These are phyloP conservation scores for Genyomyrus donnyi DNA, from an alignment of 2,113 vertebrate species.

Conservation along the genomic window DNA sequence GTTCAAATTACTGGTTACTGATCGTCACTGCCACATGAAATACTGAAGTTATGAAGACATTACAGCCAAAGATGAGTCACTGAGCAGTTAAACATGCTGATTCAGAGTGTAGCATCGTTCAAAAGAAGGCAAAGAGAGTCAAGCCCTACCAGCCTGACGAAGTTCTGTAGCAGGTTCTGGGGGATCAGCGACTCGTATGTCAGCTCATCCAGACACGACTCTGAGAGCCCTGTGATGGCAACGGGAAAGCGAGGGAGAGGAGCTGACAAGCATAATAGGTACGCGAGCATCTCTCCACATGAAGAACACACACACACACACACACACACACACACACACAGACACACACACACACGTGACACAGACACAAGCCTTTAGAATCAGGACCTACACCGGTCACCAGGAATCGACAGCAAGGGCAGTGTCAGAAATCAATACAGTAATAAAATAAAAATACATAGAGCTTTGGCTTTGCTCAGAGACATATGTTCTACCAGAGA, in stretches of 20 bases:
- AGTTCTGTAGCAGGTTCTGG: constrained; percentile 87
- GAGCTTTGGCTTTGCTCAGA: background rate
- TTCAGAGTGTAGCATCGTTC: background rate
- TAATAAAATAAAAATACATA: background rate
- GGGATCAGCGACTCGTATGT: constrained; percentile 82
- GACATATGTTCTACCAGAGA: background rate
- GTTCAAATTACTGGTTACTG: background rate
- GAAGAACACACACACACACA: background rate
- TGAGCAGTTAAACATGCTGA: background rate
- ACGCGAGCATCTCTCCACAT: background rate
- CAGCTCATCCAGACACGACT: constrained; percentile 79
- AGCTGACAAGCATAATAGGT: background rate
- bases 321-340: no score
- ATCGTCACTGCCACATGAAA: background rate
- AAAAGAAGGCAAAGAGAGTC: background rate
- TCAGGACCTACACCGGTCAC: background rate
- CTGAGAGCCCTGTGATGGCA: constrained; percentile 68
- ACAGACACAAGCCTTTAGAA: background rate
- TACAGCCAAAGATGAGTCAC: background rate
- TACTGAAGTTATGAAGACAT: background rate
- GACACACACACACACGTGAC: background rate
- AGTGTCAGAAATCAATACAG: background rate
- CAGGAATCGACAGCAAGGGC: background rate
- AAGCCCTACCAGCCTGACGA: constrained; percentile 76
- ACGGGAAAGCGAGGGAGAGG: background rate